phyloP scores from a whole-genome alignment of 2,888 invertebrate genomes.

The Cheilosia scutellata region DNA sequence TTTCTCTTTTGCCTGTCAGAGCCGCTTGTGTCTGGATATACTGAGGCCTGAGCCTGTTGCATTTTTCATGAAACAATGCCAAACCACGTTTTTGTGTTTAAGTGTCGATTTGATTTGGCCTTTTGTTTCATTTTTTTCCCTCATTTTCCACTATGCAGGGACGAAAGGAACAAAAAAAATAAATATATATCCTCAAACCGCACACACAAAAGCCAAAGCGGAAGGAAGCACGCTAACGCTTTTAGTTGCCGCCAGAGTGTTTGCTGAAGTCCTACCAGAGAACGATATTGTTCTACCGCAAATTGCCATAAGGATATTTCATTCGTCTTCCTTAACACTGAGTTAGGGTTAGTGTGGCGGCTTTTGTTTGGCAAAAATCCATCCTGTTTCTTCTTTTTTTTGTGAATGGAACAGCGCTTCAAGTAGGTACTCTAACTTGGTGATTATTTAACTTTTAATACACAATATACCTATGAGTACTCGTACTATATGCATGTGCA shows the following conservation, averaged over 20 bases:
- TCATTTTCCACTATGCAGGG: neutral
- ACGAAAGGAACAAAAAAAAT: constrained; percentile 13
- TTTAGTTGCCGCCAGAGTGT: constrained; percentile 66
- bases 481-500: constrained; percentile 34
- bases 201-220: constrained; percentile 63
- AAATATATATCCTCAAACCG: constrained; percentile 1
- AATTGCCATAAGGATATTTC: constrained; percentile 75
- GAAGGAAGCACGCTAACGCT: constrained; percentile 74
- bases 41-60: constrained; percentile 73
- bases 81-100: constrained; percentile 76
- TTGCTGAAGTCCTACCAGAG: constrained; percentile 53
- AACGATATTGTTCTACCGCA: constrained; percentile 70
- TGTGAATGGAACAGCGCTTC: constrained; percentile 5
- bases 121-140: constrained; percentile 46
- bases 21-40: constrained; percentile 27
- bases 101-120: constrained; percentile 77
- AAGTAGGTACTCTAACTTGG: constrained; percentile 61
- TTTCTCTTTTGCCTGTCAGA: constrained; percentile 60
- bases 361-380: constrained; percentile 74
- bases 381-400: constrained; percentile 65
- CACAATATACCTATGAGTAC: constrained; percentile 12
- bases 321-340: constrained; percentile 51
- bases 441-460: constrained; percentile 73
- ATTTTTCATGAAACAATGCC: constrained; percentile 78
- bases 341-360: constrained; percentile 48